phyloP scores from a whole-genome alignment of 2,113 vertebrate species.

The Thunnus thynnus region DNA sequence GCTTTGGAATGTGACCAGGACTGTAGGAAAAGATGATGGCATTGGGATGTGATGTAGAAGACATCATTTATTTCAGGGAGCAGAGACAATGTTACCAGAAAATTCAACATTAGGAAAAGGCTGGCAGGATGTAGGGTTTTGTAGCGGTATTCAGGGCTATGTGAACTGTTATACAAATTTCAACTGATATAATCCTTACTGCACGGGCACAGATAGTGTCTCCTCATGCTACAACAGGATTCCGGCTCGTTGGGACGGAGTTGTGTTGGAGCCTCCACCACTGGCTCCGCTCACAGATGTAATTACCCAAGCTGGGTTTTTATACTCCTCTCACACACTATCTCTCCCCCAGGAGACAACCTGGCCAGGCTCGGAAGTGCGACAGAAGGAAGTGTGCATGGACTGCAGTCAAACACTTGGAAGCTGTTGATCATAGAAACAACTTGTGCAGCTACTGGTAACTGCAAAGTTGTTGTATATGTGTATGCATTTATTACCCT shows the following conservation, averaged over 20 bases:
- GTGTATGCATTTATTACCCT: neutral
- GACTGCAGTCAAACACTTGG: slow-evolving; percentile 25
- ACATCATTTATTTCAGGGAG: slow-evolving; percentile 16
- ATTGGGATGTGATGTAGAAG: neutral
- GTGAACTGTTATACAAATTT: neutral
- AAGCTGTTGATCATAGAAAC: slow-evolving; percentile 51
- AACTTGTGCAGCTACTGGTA: slow-evolving; percentile 9
- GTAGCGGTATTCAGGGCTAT: neutral
- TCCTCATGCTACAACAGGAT: neutral
- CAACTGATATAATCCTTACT: too few species aligned
- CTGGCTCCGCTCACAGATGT: slow-evolving; percentile 27
- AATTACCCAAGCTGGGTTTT: slow-evolving; percentile 27
- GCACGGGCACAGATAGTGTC: neutral
- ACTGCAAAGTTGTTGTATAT: slow-evolving; percentile 4
- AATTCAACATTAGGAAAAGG: neutral
- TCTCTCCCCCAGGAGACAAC: slow-evolving; percentile 14
- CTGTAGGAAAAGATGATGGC: slow-evolving; percentile 5
- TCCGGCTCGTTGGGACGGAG: neutral
- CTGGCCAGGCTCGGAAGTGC: slow-evolving; percentile 1
- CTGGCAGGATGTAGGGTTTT: neutral
- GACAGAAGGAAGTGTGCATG: slow-evolving; percentile 51
- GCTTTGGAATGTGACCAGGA: slow-evolving; percentile 10
- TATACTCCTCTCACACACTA: neutral
- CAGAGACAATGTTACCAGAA: slow-evolving; percentile 24
- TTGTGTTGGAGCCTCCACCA: slow-evolving; percentile 5